These are phyloP conservation scores for Contarinia nasturtii DNA, from an alignment of 1,140 invertebrate genomes.

Conservation along the genomic window DNA sequence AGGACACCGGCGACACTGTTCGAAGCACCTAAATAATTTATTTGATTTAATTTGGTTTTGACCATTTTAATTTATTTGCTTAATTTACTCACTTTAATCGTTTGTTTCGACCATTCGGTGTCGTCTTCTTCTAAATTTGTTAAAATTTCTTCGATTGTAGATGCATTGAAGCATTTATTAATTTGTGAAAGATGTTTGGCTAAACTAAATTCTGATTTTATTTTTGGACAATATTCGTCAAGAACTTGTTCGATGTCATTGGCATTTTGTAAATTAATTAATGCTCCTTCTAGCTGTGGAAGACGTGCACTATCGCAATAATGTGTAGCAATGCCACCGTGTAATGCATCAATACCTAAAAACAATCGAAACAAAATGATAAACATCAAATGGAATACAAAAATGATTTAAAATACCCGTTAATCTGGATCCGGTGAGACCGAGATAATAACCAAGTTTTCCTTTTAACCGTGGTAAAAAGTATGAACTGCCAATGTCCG, in stretches of 20 bases:
- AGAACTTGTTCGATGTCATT: conserved; percentile 37
- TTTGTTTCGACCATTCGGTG: conserved; percentile 61
- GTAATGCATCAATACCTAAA: conserved; percentile 54
- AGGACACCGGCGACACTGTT: conserved; percentile 69
- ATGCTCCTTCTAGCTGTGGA: conserved; percentile 39
- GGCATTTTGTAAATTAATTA: conserved; percentile 38
- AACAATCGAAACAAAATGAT: not conserved
- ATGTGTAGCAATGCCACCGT: conserved; percentile 89
- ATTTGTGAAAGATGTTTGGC: conserved; percentile 57
- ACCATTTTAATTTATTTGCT: too few species aligned
- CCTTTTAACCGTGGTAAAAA: conserved; percentile 75
- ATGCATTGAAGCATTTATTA: conserved; percentile 54
- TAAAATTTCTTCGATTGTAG: conserved; percentile 68
- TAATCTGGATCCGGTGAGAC: conserved; percentile 63
- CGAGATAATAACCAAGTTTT: conserved; percentile 85
- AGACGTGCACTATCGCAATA: conserved; percentile 53
- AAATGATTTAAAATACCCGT: conserved; percentile 28
- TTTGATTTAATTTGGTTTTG: too few species aligned
- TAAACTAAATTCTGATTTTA: conserved; percentile 47
- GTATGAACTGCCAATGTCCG: conserved; percentile 88
- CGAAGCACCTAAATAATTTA: too few species aligned
- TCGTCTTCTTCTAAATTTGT: conserved; percentile 50
- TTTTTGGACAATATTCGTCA: conserved; percentile 29
- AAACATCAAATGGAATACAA: too few species aligned
- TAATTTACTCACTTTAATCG: conserved; percentile 25